Percentiles rank a stretch among this genome's conserved stretches.
Evolutionary conservation across 1,140 invertebrate genomes (phyloP).

Genomic region (Ooceraea biroi): DNA sequence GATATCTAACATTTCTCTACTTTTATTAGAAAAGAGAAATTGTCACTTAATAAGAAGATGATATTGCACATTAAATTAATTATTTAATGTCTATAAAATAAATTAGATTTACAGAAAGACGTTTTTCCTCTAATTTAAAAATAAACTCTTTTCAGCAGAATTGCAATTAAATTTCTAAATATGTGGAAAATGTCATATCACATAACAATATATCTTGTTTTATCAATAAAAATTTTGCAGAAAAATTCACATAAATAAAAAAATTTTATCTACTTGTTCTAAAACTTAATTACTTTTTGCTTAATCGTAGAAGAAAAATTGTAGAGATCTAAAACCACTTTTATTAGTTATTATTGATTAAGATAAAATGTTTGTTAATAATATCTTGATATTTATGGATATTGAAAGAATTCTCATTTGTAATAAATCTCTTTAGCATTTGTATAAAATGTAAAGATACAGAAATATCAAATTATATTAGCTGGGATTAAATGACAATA

Average conservation of each 20-base stretch:
- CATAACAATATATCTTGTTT: background rate
- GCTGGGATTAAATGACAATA: background rate
- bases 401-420: no score
- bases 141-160: background rate
- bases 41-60: background rate
- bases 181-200: no score
- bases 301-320: no score
- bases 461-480: background rate
- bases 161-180: background rate
- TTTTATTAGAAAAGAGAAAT: constrained; percentile 47
- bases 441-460: background rate
- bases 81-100: constrained; percentile 7
- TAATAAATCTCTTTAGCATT: no score
- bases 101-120: background rate
- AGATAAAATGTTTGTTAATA: no score
- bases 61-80: constrained; percentile 4
- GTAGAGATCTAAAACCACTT: no score
- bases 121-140: background rate
- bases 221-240: background rate
- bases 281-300: no score
- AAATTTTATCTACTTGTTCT: no score
- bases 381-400: no score
- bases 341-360: no score
- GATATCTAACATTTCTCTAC: constrained; percentile 41
- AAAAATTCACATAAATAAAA: background rate